Evolutionary conservation across 2,888 invertebrate species (phyloP).

Genomic region (Melanchra persicariae): DNA sequence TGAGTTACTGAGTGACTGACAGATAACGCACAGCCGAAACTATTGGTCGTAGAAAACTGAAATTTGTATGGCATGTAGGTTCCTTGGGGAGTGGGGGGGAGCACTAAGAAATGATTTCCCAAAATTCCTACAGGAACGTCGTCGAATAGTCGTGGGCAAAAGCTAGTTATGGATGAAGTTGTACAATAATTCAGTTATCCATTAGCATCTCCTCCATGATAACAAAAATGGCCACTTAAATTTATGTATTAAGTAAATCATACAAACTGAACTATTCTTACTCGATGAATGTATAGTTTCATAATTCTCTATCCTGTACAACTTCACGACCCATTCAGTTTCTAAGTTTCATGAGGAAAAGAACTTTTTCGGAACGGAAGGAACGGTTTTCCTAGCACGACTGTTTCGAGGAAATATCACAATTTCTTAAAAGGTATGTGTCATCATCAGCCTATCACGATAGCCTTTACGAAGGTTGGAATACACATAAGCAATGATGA

Average conservation of each 20-base stretch:
- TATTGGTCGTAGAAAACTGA: too few relatives aligned
- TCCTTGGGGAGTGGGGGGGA: too few relatives aligned
- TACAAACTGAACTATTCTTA: background rate
- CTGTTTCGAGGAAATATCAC: conserved; percentile 22
- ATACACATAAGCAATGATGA: conserved; percentile 38
- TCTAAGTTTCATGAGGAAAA: conserved; percentile 3
- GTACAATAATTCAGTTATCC: background rate
- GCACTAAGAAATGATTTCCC: too few relatives aligned
- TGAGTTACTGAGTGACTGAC: too few relatives aligned
- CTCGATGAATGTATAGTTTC: background rate
- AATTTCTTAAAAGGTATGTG: conserved; percentile 3
- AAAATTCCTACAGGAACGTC: too few relatives aligned
- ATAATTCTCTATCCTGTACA: background rate
- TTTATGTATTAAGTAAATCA: too few relatives aligned
- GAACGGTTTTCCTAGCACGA: background rate
- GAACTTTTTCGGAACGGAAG: too few relatives aligned
- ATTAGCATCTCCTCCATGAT: background rate
- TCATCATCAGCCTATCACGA: conserved; percentile 18
- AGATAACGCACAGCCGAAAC: too few relatives aligned
- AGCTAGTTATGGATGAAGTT: background rate
- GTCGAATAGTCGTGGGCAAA: too few relatives aligned
- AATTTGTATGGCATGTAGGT: too few relatives aligned
- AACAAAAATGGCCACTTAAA: too few relatives aligned
- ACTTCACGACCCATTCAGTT: background rate
- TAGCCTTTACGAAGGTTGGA: conserved; percentile 18